Percentiles rank a stretch among this genome's conserved stretches.
Evolutionary conservation across 2,113 vertebrate species (phyloP).

Genomic region (Ciconia maguari): DNA sequence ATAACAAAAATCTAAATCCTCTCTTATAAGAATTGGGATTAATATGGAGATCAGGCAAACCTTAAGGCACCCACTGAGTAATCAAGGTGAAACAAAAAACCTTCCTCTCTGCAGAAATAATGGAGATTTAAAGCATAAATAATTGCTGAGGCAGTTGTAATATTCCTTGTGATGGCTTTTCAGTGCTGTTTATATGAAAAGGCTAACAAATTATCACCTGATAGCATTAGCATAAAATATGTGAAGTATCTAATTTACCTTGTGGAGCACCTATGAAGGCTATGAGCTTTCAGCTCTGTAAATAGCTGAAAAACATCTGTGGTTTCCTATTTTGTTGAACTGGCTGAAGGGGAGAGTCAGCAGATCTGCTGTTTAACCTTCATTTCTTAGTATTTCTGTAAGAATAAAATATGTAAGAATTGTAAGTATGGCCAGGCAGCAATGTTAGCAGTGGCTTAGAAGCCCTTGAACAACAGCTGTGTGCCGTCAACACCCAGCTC

Average conservation of each 20-base stretch:
- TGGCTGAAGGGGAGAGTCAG: neutral
- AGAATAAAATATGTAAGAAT: neutral
- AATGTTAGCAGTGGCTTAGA: too few species aligned
- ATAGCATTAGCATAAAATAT: neutral
- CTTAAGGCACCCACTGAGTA: neutral
- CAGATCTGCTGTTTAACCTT: neutral
- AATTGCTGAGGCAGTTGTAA: neutral
- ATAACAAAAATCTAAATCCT: neutral
- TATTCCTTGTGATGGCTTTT: neutral
- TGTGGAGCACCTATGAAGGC: neutral
- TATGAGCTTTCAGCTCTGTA: neutral
- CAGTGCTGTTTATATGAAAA: neutral
- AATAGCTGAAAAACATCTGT: rapidly evolving
- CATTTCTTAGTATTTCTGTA: neutral
- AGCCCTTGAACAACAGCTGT: neutral
- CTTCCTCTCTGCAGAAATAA: neutral
- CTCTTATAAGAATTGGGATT: neutral
- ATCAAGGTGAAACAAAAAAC: neutral
- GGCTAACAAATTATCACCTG: neutral
- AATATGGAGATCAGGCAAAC: neutral
- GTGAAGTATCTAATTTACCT: neutral
- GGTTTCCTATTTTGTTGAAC: neutral
- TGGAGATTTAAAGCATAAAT: neutral
- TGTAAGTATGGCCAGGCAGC: neutral
- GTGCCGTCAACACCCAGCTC: neutral